Percentiles rank a stretch among this genome's conserved stretches.
These are phyloP conservation scores for Lutra lutra DNA, from an alignment of 2,797 vertebrate genomes.

Conservation along the genomic window DNA sequence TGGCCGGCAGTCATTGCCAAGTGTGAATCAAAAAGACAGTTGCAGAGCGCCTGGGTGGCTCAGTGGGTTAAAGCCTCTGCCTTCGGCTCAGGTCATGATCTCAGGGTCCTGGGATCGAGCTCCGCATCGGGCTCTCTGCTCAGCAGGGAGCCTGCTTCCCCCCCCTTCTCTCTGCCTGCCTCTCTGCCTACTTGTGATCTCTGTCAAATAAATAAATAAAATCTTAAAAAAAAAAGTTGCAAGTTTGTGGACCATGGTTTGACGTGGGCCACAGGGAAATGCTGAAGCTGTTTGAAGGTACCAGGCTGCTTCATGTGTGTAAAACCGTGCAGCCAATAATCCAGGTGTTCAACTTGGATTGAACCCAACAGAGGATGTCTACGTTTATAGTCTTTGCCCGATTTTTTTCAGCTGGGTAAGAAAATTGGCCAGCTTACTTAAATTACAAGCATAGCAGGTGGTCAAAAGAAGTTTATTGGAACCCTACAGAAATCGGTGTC, in stretches of 20 bases:
- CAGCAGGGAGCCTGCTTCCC: too few species aligned
- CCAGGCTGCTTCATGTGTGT: neutral
- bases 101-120: too few species aligned
- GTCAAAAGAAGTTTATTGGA: neutral
- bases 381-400: neutral
- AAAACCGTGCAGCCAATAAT: neutral
- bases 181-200: too few species aligned
- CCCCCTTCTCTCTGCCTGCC: too few species aligned
- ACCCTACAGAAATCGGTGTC: neutral
- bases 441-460: neutral
- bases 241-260: neutral
- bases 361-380: neutral
- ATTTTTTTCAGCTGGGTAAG: slow-evolving; percentile 10
- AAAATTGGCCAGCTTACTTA: neutral
- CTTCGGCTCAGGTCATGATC: too few species aligned
- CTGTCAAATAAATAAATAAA: too few species aligned
- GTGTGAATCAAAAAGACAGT: slow-evolving; percentile 12
- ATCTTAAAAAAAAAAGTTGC: too few species aligned
- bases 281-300: neutral
- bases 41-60: neutral
- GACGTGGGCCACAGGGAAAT: neutral
- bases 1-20: neutral
- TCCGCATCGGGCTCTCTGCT: too few species aligned
- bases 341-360: neutral
- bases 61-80: too few species aligned